A percentile compares a stretch with the other conserved stretches of the same genome.
These are phyloP conservation scores for Lordiphosa mommai DNA, from an alignment of 1,140 invertebrate species.

Conservation along the genomic window DNA sequence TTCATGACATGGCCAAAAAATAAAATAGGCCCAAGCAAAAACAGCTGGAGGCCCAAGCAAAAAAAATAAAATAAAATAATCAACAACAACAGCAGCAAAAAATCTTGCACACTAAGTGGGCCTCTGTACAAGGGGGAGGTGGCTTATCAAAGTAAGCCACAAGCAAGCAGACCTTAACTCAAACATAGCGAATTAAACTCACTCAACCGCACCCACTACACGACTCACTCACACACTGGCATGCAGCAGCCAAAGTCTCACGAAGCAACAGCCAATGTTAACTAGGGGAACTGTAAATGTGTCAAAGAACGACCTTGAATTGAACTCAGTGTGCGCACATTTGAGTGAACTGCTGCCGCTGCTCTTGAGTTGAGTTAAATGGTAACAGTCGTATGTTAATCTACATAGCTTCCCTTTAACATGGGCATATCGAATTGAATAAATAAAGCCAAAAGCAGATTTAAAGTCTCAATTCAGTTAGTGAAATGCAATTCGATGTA, in stretches of 20 bases:
- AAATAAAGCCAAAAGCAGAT: too few species aligned
- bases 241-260: conserved; percentile 4
- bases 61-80: background rate
- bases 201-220: conserved; percentile 68
- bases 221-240: conserved; percentile 6
- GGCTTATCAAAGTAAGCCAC: conserved; percentile 16
- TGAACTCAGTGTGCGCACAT: conserved; percentile 17
- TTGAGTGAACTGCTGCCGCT: conserved; percentile 2
- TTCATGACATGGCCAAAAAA: conserved; percentile 68
- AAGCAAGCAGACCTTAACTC: conserved; percentile 13
- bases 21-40: conserved; percentile 56
- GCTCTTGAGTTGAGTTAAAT: conserved; percentile 10
- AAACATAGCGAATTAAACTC: conserved; percentile 9
- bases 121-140: conserved; percentile 1
- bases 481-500: too few species aligned
- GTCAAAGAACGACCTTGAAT: conserved; percentile 69
- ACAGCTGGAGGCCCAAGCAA: conserved; percentile 29
- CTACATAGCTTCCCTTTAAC: too few species aligned
- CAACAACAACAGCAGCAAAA: conserved; percentile 10
- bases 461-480: too few species aligned
- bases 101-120: conserved; percentile 9
- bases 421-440: too few species aligned
- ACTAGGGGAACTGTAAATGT: conserved; percentile 56
- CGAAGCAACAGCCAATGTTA: conserved; percentile 44
- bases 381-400: background rate